Base-by-base conservation (phyloP, 30 jellyfish, hydroid and myxozoan species). In the Rhopilema esculentum region DNA sequence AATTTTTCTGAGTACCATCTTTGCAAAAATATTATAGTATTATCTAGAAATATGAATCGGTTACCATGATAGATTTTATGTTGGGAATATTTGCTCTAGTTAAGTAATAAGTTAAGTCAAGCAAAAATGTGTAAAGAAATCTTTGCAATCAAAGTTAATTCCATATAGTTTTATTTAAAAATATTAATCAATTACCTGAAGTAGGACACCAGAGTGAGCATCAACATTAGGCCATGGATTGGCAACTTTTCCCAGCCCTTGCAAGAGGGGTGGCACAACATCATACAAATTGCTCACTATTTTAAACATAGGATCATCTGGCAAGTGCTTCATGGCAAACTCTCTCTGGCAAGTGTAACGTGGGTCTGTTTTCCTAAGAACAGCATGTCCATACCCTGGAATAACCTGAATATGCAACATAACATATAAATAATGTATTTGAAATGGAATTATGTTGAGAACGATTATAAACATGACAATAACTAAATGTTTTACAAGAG, bases 221-320 rank as follows among this genome's bases (percentile, higher is more conserved):
- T 96, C 99, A 78, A 96, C 99, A 86, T 96, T 96, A 9, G 99
- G 99, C 98, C 98, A 96, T 71, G 99, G 99, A 74, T 96, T 96
- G 32, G 97, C 96, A 28, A 96, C 99, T 89, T 96, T 96, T 16
- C 99, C 98, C 22, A 92, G 96, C 16, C 88, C 92, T 49, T 49
- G 89, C 75, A 96, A 79, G 70, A 93, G 79, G n/a, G 97, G 94
- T 25, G 99, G 98, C 16, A 96, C 99, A 63, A 96, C 99, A 0
- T 96, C 98, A 74, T 88, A 92, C 75, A 96, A 65, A 26, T 75
- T 28, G 52, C 97, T 90, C 67, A 96, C 99, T 23, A 96, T 86
- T 49, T 92, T 86, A 89, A 96, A 91, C 88, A 92, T 87, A 1
- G 97, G 97, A 49, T 91, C 97, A 66, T 89, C 86, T 31, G 98